These are phyloP conservation scores for Lycorma delicatula DNA, from an alignment of 1,140 invertebrate species.

Conservation along the genomic window DNA sequence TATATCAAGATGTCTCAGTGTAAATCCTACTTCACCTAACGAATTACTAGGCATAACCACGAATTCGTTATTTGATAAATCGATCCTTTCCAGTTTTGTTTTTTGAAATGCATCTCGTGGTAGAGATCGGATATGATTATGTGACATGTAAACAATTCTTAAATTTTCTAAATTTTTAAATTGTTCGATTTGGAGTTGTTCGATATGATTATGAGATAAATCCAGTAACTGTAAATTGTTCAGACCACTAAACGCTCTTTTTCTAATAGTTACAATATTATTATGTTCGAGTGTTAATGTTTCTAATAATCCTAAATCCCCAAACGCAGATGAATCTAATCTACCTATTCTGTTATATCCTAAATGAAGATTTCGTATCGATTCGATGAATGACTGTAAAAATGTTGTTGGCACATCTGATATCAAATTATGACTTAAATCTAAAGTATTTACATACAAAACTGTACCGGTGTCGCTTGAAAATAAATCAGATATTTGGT, in stretches of 20 bases:
- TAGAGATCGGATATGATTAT: conserved; percentile 65
- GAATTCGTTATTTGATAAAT: conserved; percentile 71
- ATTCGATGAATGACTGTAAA: conserved; percentile 49
- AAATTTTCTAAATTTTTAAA: conserved; percentile 69
- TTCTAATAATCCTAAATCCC: conserved; percentile 57
- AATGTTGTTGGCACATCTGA: conserved; percentile 52
- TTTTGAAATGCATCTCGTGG: conserved; percentile 71
- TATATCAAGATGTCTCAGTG: conserved; percentile 64
- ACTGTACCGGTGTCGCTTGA: conserved; percentile 42
- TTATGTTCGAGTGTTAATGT: conserved; percentile 66
- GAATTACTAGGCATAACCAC: conserved; percentile 60
- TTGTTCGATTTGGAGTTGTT: conserved; percentile 67
- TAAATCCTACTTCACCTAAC: conserved; percentile 63
- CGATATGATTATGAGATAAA: conserved; percentile 65
- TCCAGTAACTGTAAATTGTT: conserved; percentile 67
- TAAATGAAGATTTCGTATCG: conserved; percentile 54
- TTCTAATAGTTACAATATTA: conserved; percentile 56
- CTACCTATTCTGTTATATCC: conserved; percentile 63
- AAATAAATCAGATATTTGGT: conserved; percentile 51
- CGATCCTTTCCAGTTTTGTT: conserved; percentile 68
- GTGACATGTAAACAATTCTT: conserved; percentile 63
- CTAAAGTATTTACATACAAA: conserved; percentile 53
- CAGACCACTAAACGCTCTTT: conserved; percentile 64
- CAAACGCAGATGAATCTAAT: conserved; percentile 62
- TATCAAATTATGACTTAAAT: conserved; percentile 59